Evolutionary conservation across 2,113 vertebrate species (phyloP), one percentile per base, ranked within the genome.

Genomic region (Sebastes fasciatus): DNA sequence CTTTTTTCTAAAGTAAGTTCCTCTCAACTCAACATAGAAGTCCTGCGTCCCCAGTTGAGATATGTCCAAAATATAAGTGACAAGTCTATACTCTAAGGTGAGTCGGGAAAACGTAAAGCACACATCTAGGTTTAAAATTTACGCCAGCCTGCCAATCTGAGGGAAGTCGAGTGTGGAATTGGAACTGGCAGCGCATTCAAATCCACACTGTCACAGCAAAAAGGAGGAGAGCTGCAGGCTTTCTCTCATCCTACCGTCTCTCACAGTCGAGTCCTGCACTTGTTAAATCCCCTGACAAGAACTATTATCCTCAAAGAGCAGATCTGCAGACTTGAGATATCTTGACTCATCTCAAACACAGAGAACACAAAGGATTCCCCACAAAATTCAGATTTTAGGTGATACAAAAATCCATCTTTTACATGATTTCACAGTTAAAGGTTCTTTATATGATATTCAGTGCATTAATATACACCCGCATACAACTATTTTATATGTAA

Each of bases 151-250:
- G 89, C 75, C 90, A 77, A 68, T 89, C 79, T 5, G 48, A 72
- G 45, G 66, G 75, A 87, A 94, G 90, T 91, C 80, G 76, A 89
- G 91, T 86, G 90, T 89, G 87, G 87, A 88, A 93, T 88, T 77
- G 80, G 61, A 92, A 75, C 81, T 89, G 93, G 88, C 92, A 93
- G 90, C 26, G 45, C 61, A 88, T 90, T 90, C 89, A 92, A 86
- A 90, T 85, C 88, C 83, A 67, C 84, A 82, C 83, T 77, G 86
- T 87, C 85, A 79, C 77, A 70, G 93, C 85, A 66, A 55, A 86
- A 90, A 80, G 77, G 54, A 83, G 80, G 82, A 83, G 63, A 7
- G 86, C 93, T 78, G 74, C 82, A 61, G 89, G 91, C 86, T 77
- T 43, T 64, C 80, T 80, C 78, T 83, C 87, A 52, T 86, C 66